Conservation (phyloP, 37 sponge, comb jelly and placozoan genomes). For the Oscarella lobularis region DNA sequence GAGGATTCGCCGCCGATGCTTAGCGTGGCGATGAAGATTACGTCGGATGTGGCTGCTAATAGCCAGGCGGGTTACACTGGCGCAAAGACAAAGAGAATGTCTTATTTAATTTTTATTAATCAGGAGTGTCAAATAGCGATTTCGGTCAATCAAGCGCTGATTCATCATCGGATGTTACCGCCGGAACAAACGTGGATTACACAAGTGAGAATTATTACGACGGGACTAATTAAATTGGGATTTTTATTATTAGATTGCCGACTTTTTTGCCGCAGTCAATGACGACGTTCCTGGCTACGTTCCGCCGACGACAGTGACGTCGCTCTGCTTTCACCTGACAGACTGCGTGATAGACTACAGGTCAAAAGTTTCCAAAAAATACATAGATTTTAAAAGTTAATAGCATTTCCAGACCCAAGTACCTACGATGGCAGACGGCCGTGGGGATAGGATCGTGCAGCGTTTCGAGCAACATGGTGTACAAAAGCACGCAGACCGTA, state of each 20-base stretch:
- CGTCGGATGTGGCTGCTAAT: constrained; percentile 12
- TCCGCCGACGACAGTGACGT: constrained; percentile 9
- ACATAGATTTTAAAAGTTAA: neutral
- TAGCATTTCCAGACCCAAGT: constrained; percentile 32
- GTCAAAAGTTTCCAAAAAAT: constrained; percentile 4
- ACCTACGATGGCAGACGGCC: constrained; percentile 25
- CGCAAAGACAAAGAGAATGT: too few relatives aligned
- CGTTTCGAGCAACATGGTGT: constrained; percentile 56
- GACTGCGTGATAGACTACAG: constrained; percentile 51
- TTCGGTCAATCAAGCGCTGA: constrained; percentile 9
- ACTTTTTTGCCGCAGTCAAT: neutral
- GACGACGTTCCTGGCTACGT: constrained; percentile 14
- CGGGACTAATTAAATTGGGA: too few relatives aligned
- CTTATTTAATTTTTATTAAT: too few relatives aligned
- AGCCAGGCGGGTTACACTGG: constrained; percentile 24
- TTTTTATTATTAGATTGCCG: too few relatives aligned
- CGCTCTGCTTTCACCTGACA: constrained; percentile 39
- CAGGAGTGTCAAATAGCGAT: too few relatives aligned
- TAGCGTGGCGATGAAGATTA: constrained; percentile 51
- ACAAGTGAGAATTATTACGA: constrained; percentile 56
- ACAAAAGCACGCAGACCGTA: neutral
- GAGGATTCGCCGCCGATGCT: constrained; percentile 28
- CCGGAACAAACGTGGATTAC: constrained; percentile 15
- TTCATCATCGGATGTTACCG: constrained; percentile 23
- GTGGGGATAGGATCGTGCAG: constrained; percentile 29